These are phyloP conservation scores for Serilophus lunatus DNA, from an alignment of 2,113 vertebrate species.

Conservation along the genomic window DNA sequence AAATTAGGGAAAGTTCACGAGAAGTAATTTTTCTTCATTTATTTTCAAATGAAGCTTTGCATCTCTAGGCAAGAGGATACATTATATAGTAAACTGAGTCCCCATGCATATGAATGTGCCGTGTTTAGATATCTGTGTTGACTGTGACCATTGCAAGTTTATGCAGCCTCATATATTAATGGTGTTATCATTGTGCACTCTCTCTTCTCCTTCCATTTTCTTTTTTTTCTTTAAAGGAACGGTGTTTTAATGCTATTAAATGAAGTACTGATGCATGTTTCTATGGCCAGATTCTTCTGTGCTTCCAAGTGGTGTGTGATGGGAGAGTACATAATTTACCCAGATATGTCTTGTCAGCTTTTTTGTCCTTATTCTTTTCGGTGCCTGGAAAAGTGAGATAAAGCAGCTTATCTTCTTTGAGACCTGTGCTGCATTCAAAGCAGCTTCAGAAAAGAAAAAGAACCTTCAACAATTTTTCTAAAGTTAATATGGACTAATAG, in stretches of 20 bases:
- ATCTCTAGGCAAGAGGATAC: not conserved
- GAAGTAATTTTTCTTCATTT: not conserved
- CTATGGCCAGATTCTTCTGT: not conserved
- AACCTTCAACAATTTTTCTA: not conserved
- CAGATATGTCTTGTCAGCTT: not conserved
- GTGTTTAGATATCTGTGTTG: not conserved
- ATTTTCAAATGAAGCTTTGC: not conserved
- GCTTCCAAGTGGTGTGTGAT: not conserved
- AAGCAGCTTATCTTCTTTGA: constrained; percentile 8
- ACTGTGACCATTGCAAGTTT: not conserved
- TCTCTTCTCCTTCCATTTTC: not conserved
- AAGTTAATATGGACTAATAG: not conserved
- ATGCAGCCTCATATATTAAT: not conserved
- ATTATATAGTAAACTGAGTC: not conserved
- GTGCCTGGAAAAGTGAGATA: constrained; percentile 34
- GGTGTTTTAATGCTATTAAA: not conserved
- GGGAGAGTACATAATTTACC: not conserved
- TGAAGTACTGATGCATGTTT: not conserved
- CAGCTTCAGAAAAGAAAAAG: not conserved
- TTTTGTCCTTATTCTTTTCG: not conserved
- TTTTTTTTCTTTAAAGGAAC: not conserved
- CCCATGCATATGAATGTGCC: not conserved
- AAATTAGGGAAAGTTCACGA: not conserved
- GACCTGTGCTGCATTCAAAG: not conserved
- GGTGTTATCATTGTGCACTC: not conserved